These are phyloP conservation scores for Tetraodon nigroviridis DNA, from an alignment of 2,113 vertebrate species.

Conservation along the genomic window DNA sequence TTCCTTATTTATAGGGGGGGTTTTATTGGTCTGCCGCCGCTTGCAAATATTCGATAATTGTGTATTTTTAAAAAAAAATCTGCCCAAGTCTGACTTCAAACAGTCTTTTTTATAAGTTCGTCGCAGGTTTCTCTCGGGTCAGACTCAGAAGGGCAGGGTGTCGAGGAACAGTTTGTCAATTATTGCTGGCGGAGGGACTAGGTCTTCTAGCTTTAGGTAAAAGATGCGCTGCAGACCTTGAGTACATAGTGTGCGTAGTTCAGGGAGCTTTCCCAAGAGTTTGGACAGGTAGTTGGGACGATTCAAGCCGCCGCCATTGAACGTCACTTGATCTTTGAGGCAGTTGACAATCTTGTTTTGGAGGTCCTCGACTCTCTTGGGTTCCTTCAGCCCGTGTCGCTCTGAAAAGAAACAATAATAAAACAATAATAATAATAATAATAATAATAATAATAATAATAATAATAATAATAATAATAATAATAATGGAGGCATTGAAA, in stretches of 20 bases:
- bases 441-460: neutral
- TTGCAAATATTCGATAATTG: slow-evolving; percentile 66
- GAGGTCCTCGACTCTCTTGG: slow-evolving; percentile 96
- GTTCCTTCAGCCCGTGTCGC: slow-evolving; percentile 96
- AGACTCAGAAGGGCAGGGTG: slow-evolving; percentile 92
- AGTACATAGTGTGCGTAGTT: slow-evolving; percentile 97
- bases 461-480: neutral
- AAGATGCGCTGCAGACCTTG: slow-evolving; percentile 99
- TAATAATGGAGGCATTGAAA: neutral
- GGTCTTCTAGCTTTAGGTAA: slow-evolving; percentile 98
- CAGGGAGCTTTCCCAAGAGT: slow-evolving; percentile 98
- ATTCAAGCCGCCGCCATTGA: slow-evolving; percentile 93
- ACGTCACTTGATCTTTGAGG: slow-evolving; percentile 98
- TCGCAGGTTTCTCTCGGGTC: slow-evolving; percentile 61
- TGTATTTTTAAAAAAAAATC: slow-evolving; percentile 39
- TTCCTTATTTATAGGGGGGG: slow-evolving; percentile 70
- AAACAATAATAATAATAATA: neutral
- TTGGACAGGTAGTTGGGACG: slow-evolving; percentile 98
- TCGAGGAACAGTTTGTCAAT: slow-evolving; percentile 99
- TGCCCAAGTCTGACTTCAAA: slow-evolving; percentile 50
- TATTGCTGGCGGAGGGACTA: slow-evolving; percentile 99
- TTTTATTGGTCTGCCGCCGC: slow-evolving; percentile 65
- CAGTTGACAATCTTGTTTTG: slow-evolving; percentile 99
- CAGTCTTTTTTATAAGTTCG: slow-evolving; percentile 71
- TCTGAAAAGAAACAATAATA: slow-evolving; percentile 71